These are phyloP conservation scores for Entomyzon cyanotis DNA, from an alignment of 2,113 vertebrate species.

Conservation along the genomic window DNA sequence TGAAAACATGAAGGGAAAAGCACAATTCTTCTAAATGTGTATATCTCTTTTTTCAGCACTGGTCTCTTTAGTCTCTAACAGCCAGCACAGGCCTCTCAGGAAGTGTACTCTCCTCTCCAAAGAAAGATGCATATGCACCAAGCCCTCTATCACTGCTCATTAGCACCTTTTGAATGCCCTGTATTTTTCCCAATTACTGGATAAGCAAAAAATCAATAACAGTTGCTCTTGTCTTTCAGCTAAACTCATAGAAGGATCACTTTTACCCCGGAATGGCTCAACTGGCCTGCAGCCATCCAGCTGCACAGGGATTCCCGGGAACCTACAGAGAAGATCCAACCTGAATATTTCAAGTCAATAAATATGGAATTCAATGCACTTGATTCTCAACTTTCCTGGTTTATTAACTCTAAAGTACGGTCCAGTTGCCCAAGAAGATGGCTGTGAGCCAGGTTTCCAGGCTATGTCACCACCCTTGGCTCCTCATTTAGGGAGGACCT, in stretches of 20 bases:
- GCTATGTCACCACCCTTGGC: background rate
- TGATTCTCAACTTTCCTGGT: background rate
- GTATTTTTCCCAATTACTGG: background rate
- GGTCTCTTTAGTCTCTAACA: background rate
- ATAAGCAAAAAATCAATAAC: background rate
- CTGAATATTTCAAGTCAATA: background rate
- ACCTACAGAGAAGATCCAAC: background rate
- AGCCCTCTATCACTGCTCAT: background rate
- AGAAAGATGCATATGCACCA: background rate
- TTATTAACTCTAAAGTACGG: background rate
- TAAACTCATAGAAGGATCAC: background rate
- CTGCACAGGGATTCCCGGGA: background rate
- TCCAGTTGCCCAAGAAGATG: background rate
- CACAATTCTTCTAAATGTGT: background rate
- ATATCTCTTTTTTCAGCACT: background rate
- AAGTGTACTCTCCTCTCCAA: background rate
- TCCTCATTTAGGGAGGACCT: background rate
- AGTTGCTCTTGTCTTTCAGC: background rate
- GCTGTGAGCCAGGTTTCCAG: background rate
- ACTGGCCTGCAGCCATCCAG: background rate
- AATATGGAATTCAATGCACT: background rate
- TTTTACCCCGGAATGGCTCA: background rate
- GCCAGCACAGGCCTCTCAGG: background rate
- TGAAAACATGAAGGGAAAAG: background rate
- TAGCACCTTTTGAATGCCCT: background rate